Percentiles rank a stretch among this genome's conserved stretches.
These are phyloP conservation scores for Meles meles DNA, from an alignment of 2,113 vertebrate genomes.

Conservation along the genomic window DNA sequence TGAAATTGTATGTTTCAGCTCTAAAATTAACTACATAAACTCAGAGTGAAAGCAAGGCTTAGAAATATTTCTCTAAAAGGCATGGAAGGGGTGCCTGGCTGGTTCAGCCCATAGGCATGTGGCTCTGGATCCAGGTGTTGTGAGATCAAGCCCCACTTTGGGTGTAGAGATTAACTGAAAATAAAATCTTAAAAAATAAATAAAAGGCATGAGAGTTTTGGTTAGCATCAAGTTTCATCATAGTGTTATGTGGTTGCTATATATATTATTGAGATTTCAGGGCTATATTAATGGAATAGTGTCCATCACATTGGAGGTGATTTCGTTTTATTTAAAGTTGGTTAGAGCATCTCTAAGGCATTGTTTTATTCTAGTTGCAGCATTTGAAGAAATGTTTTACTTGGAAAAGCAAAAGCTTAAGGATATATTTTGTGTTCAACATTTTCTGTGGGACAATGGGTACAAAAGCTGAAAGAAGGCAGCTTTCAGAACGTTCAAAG, in stretches of 20 bases:
- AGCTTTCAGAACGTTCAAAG: neutral
- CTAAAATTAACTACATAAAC: slow-evolving; percentile 20
- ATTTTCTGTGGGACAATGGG: neutral
- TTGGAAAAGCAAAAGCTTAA: slow-evolving; percentile 26
- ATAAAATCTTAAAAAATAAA: neutral
- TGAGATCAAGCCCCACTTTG: neutral
- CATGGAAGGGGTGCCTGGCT: neutral
- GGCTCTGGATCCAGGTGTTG: neutral
- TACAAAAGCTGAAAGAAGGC: neutral
- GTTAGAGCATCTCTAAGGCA: neutral
- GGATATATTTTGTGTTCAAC: neutral
- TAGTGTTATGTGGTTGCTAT: neutral
- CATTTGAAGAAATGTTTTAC: slow-evolving; percentile 18
- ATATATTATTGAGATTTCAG: slow-evolving; percentile 14
- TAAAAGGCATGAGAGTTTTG: neutral
- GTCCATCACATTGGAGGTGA: neutral
- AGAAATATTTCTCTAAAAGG: neutral
- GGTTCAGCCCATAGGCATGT: neutral
- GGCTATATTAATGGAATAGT: neutral
- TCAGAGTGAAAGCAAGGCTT: neutral
- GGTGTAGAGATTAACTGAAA: neutral
- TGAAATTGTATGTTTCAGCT: neutral
- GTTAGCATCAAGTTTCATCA: slow-evolving; percentile 4
- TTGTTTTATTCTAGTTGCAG: neutral
- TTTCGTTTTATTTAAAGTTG: slow-evolving; percentile 13